Percentiles rank a stretch among this genome's conserved stretches.
phyloP scores from a whole-genome alignment of 2,888 invertebrate genomes.

The Rhamnusium bicolor region DNA sequence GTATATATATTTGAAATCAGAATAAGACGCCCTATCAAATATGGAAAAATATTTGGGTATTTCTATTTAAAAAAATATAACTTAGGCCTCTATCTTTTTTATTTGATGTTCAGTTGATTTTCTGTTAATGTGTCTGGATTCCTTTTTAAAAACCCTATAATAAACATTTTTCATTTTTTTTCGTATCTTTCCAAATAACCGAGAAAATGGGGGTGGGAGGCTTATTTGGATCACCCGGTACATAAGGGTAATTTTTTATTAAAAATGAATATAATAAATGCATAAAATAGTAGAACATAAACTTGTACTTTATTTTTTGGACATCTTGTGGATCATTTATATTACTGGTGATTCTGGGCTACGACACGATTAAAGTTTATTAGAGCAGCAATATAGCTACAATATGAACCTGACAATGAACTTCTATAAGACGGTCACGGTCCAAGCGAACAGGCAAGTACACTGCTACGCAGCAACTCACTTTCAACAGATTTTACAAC shows the following conservation, averaged over 20 bases:
- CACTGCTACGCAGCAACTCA: slow-evolving; percentile 12
- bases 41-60: no score
- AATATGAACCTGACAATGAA: slow-evolving; percentile 25
- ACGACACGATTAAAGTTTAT: slow-evolving; percentile 4
- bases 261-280: neutral
- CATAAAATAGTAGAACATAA: neutral
- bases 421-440: slow-evolving; percentile 24
- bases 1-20: no score
- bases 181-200: no score
- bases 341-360: neutral
- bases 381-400: slow-evolving; percentile 14
- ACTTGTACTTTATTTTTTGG: slow-evolving; percentile 2
- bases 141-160: no score
- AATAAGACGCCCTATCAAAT: no score
- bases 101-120: no score
- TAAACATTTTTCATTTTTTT: no score
- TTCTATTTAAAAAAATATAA: no score
- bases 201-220: no score
- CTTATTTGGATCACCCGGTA: no score
- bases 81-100: no score
- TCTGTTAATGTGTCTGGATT: no score
- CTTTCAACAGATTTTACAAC: slow-evolving; percentile 12
- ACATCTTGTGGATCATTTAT: slow-evolving; percentile 7
- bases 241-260: neutral
- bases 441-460: neutral